Evolutionary conservation across 2,888 invertebrate genomes (phyloP), one percentile per base, ranked within the genome.

Genomic region (Tribolium freemani): DNA sequence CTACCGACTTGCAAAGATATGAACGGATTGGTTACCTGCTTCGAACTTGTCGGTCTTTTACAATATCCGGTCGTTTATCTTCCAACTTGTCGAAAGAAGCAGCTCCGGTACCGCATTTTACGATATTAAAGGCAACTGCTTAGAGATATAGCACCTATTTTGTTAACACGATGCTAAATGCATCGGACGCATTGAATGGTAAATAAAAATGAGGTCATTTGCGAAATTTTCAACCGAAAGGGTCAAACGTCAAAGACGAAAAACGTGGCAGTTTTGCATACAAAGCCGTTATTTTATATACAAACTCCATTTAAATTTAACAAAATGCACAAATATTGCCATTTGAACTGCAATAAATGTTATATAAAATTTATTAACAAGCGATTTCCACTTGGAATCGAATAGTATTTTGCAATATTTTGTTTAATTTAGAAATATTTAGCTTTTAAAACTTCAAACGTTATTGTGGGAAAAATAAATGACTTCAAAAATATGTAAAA

Each of bases 11-110:
- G 66, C 45, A n/a, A 54, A 53, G 61, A 63, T 50, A 50, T 16
- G 63, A 51, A 30, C 21, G 61, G 46, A 61, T 61, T 61, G 61
- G 61, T 61, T 61, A 26, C 30, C 61, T 60, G 60, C 45, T 20
- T 20, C 61, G 69, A 31, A n/a, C 58, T 51, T 50, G 13, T 8
- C 31, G 51, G 51, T 60, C 26, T 58, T 58, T 69, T 64, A 67
- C 72, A 67, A 72, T 72, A 67, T 72, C 72, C 72, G 67, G 67
- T 68, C 72, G 60, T 72, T 72, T 56, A 72, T 72, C 72, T 72
- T 72, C 46, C 44, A 68, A 72, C 68, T 72, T 72, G 72, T 72
- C 68, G 72, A 72, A 72, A 68, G 61, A 61, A 51, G 58, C 60
- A 48, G 56, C 57, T 31, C 48, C 50, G 26, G 9, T 57, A 13